phyloP scores from a whole-genome alignment of 2,113 vertebrate genomes.

The Oreochromis tanganicae region DNA sequence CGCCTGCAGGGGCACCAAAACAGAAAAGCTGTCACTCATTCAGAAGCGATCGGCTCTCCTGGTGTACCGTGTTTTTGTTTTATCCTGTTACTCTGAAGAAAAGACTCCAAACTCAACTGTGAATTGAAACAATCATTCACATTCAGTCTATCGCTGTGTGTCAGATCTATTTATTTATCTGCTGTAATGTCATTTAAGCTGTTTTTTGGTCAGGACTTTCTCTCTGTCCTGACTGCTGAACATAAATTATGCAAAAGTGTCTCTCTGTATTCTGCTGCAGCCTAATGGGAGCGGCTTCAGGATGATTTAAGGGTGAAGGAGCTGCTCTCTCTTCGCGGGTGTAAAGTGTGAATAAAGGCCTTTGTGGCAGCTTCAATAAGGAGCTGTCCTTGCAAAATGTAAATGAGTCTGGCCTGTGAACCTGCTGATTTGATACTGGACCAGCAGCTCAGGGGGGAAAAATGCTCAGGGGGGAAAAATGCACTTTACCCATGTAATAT shows the following conservation, averaged over 20 bases:
- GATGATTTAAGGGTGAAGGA: neutral
- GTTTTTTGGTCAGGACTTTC: neutral
- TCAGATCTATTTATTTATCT: neutral
- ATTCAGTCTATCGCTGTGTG: accelerated
- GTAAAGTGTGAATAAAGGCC: neutral
- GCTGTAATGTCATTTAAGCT: neutral
- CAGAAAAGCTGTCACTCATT: no score
- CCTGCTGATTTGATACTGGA: neutral
- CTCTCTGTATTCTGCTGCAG: neutral
- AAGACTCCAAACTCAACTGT: neutral
- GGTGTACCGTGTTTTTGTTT: accelerated
- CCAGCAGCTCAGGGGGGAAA: neutral
- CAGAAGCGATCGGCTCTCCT: neutral
- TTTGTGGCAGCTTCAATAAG: neutral
- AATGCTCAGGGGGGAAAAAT: neutral
- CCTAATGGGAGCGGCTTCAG: neutral
- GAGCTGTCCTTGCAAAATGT: slow-evolving; percentile 26
- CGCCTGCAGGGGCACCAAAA: neutral
- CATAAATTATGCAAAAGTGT: neutral
- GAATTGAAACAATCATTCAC: neutral
- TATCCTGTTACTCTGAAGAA: neutral
- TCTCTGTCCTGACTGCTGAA: neutral
- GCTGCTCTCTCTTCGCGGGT: neutral
- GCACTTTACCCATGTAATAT: neutral
- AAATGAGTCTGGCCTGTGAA: slow-evolving; percentile 15